Evolutionary conservation across 2,888 invertebrate genomes (phyloP).

Genomic region (Megalurothrips usitatus): DNA sequence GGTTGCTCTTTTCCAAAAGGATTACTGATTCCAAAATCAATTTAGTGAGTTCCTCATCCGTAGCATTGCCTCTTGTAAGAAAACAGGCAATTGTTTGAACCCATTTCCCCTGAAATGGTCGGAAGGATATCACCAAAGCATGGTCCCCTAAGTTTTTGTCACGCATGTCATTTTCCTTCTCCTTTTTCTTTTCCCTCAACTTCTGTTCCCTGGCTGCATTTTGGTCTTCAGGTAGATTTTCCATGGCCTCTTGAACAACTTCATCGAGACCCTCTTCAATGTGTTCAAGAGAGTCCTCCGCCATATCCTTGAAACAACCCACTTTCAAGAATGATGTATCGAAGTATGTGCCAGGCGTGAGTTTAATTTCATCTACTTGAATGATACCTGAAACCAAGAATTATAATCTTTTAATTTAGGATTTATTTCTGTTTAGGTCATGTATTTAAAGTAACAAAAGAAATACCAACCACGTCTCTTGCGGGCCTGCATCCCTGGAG

Average conservation of each 20-base stretch:
- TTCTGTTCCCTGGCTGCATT: neutral
- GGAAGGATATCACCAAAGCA: conserved; percentile 30
- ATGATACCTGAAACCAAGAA: neutral
- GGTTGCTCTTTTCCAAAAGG: conserved; percentile 23
- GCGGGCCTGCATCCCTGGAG: neutral
- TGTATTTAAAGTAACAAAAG: neutral
- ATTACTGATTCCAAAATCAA: conserved; percentile 29
- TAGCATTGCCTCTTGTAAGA: conserved; percentile 20
- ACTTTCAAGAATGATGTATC: neutral
- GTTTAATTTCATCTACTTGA: neutral
- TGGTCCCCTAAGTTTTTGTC: conserved; percentile 30
- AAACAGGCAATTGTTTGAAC: conserved; percentile 31
- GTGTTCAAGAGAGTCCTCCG: no score
- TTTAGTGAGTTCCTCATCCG: conserved; percentile 14
- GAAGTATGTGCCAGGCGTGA: neutral
- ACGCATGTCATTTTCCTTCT: neutral
- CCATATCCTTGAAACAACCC: conserved; percentile 15
- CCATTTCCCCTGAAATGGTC: conserved; percentile 32
- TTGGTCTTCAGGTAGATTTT: neutral
- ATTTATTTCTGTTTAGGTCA: neutral
- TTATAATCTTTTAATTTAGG: neutral
- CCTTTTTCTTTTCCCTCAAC: neutral
- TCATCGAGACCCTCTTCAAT: conserved; percentile 26
- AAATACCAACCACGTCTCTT: neutral
- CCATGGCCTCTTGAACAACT: neutral